Base-by-base conservation (phyloP, 1,140 invertebrate species). In the Ceratitis capitata region DNA sequence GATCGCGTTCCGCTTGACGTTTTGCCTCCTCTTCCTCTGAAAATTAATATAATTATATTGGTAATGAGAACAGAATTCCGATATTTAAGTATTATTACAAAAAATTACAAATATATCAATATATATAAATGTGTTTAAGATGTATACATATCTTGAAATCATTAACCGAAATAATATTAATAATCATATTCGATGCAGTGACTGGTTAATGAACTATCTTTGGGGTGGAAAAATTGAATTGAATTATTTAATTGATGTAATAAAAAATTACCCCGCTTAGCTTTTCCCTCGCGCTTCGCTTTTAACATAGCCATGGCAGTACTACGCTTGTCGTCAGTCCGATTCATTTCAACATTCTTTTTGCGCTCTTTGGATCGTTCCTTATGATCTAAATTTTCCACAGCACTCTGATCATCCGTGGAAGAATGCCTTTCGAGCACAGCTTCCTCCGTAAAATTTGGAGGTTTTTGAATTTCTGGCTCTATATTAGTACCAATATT, bases 281-380 rank as follows among this genome's bases (percentile, higher is more conserved):
- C 93, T 86, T 94, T 94, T 26, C 94, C 94, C 92, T 99, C 98
- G 14, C 98, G 92, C 88, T 96, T 95, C 4, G 98, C 97, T 90
- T 98, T 97, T 12, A 99, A 92, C 86, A 97, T 93, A 82, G 97
- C 96, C 95, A 99, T 98, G 0, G 98, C 98, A 89, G 97, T 97
- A 47, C 97, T 95, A 85, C 98, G 95, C 86, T 97, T 97, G 90
- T 98, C 97, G 86, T 96, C 95, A 86, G 95, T 95, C 89, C 95
- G 94, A 87, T 95, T 95, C 87, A 96, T 96, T 92, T 98, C 97
- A 45, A 99, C 97, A 83, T 97, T 98, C 87, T 98, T 96, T 86
- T 98, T 96, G 29, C 98, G 93, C 90, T 99, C 98, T 90, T 97
- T 98, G 49, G 91, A 92, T 10, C 91, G 87, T 61, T 92, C 91